Percentiles rank a stretch among this genome's conserved stretches.
Conservation (phyloP, 1,140 invertebrate genomes). For the Tyrophagus putrescentiae region DNA sequence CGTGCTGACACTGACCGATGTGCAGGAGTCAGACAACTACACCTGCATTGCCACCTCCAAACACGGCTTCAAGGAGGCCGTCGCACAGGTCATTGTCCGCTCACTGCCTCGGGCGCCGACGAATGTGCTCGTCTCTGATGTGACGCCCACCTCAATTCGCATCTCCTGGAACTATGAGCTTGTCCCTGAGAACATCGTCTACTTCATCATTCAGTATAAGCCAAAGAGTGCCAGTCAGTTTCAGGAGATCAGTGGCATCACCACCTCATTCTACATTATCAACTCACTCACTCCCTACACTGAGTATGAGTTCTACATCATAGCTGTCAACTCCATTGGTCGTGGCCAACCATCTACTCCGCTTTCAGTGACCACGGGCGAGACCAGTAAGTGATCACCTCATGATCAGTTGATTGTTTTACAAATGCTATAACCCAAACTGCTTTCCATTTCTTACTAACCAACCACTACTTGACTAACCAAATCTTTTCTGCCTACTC, state of each 20-base stretch:
- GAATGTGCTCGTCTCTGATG: conserved; percentile 71
- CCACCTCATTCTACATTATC: conserved; percentile 78
- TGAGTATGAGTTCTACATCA: conserved; percentile 89
- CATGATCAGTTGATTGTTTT: conserved; percentile 3
- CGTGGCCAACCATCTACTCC: conserved; percentile 66
- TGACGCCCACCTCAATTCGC: conserved; percentile 76
- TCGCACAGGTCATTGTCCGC: conserved; percentile 79
- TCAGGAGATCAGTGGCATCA: conserved; percentile 71
- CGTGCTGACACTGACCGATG: conserved; percentile 64
- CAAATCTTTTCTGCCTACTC: neutral
- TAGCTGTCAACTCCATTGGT: conserved; percentile 83
- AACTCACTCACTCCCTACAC: conserved; percentile 77
- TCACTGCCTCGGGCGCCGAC: conserved; percentile 73
- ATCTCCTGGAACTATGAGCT: conserved; percentile 73
- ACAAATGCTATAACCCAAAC: conserved; percentile 11
- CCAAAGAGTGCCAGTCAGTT: conserved; percentile 51
- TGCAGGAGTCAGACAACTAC: conserved; percentile 77
- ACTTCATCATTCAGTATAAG: conserved; percentile 90
- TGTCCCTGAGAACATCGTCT: conserved; percentile 58
- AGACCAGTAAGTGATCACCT: conserved; percentile 62
- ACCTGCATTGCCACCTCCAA: conserved; percentile 90
- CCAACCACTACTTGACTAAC: neutral
- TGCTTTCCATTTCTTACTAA: conserved; percentile 1
- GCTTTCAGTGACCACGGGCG: conserved; percentile 70
- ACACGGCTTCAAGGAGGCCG: conserved; percentile 71